These are phyloP conservation scores for Deroptyus accipitrinus DNA, from an alignment of 2,113 vertebrate genomes.

Conservation along the genomic window DNA sequence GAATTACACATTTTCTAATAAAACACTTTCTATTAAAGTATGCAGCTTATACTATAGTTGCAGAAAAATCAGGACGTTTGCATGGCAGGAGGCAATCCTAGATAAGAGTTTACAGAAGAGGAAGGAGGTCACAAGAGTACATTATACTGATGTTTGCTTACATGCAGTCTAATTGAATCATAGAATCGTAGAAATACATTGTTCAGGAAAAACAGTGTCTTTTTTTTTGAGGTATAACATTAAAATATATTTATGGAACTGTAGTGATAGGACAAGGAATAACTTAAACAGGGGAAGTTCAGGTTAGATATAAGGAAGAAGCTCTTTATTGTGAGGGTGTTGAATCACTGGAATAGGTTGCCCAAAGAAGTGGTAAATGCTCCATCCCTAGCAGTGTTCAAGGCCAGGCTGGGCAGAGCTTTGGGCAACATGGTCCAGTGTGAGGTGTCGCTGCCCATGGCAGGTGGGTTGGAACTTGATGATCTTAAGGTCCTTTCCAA, in stretches of 20 bases:
- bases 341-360: neutral
- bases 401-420: neutral
- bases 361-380: neutral
- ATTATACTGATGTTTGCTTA: neutral
- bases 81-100: neutral
- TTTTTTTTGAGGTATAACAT: neutral
- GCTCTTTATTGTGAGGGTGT: neutral
- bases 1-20: neutral
- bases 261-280: neutral
- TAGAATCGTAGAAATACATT: neutral
- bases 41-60: accelerated
- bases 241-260: neutral
- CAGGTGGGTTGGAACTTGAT: neutral
- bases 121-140: neutral
- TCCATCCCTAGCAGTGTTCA: neutral
- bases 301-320: neutral
- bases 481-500: neutral
- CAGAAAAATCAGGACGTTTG: neutral
- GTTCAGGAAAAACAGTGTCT: neutral
- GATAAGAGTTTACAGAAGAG: neutral
- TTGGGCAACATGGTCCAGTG: neutral
- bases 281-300: neutral
- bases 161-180: neutral
- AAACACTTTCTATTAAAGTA: neutral
- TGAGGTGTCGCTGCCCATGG: neutral